Conservation (phyloP, 2,888 invertebrate species). For the Apomyelois bistriatella region DNA sequence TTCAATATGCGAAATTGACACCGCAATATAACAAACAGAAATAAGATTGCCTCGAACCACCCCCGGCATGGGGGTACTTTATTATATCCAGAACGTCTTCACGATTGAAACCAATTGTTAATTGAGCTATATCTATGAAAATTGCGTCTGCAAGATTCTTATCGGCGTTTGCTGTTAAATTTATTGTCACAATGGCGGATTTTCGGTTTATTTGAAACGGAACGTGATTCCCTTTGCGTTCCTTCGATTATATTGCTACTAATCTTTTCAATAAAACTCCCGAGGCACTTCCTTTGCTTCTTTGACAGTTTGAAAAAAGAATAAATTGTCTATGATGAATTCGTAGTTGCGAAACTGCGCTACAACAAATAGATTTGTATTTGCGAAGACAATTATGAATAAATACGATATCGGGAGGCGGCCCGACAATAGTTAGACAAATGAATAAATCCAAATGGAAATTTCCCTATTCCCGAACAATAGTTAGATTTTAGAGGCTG, state of each 20-base stretch:
- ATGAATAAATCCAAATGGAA: slow-evolving; percentile 80
- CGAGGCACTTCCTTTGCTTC: not conserved
- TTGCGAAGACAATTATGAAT: slow-evolving; percentile 32
- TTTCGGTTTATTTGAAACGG: slow-evolving; percentile 54
- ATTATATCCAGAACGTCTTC: slow-evolving; percentile 75
- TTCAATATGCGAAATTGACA: slow-evolving; percentile 79
- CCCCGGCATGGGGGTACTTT: slow-evolving; percentile 64
- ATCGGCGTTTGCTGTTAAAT: slow-evolving; percentile 74
- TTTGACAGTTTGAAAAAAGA: slow-evolving; percentile 1
- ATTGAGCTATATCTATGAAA: slow-evolving; percentile 80
- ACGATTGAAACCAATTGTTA: slow-evolving; percentile 79
- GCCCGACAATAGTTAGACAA: slow-evolving; percentile 75
- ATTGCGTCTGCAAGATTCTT: slow-evolving; percentile 75
- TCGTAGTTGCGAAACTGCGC: slow-evolving; percentile 7
- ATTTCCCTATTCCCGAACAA: slow-evolving; percentile 77
- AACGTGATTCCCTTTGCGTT: slow-evolving; percentile 29
- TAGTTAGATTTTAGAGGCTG: slow-evolving; percentile 78
- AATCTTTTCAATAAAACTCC: slow-evolving; percentile 5
- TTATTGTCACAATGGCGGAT: slow-evolving; percentile 63
- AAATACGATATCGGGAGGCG: slow-evolving; percentile 54
- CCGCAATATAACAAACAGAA: slow-evolving; percentile 79
- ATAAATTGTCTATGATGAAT: slow-evolving; percentile 1
- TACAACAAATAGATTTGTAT: slow-evolving; percentile 7
- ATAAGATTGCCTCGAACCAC: slow-evolving; percentile 72
- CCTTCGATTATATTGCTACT: slow-evolving; percentile 11